phyloP scores from a whole-genome alignment of 2,797 vertebrate species.

The Sardinella longiceps region DNA sequence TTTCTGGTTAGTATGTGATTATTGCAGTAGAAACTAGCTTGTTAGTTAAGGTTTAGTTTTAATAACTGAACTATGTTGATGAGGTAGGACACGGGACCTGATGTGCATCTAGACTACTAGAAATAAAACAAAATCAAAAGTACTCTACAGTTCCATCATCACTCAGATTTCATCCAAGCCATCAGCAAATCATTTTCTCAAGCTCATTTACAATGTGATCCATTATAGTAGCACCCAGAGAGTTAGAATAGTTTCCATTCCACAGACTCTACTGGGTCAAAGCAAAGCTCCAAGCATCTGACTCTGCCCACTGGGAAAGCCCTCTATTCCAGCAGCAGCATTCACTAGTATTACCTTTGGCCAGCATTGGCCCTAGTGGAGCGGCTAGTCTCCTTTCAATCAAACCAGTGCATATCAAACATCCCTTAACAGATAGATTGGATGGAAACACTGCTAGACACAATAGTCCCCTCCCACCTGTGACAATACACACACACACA shows the following conservation, averaged over 20 bases:
- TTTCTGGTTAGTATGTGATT: no score
- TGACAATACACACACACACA: background rate
- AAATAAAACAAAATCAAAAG: no score
- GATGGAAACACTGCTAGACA: background rate
- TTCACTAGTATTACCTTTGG: background rate
- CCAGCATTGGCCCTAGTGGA: background rate
- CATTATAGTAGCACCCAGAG: background rate
- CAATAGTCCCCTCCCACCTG: background rate
- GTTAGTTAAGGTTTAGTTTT: no score
- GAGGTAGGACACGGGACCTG: no score
- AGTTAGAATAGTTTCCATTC: background rate
- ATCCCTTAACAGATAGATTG: background rate
- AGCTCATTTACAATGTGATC: background rate
- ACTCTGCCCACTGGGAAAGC: background rate
- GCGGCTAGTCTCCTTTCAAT: slow-evolving; percentile 4
- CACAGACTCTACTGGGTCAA: background rate
- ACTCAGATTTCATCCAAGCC: background rate
- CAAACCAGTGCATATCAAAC: background rate
- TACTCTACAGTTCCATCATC: no score
- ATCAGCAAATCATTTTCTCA: background rate
- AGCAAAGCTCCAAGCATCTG: background rate
- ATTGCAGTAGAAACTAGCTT: no score
- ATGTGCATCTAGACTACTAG: no score
- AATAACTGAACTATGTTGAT: no score
- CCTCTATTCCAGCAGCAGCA: background rate